A percentile compares a stretch with the other conserved stretches of the same genome.
These are phyloP conservation scores for Smittia sp. DNA, from an alignment of 2,888 invertebrate genomes.

Conservation along the genomic window DNA sequence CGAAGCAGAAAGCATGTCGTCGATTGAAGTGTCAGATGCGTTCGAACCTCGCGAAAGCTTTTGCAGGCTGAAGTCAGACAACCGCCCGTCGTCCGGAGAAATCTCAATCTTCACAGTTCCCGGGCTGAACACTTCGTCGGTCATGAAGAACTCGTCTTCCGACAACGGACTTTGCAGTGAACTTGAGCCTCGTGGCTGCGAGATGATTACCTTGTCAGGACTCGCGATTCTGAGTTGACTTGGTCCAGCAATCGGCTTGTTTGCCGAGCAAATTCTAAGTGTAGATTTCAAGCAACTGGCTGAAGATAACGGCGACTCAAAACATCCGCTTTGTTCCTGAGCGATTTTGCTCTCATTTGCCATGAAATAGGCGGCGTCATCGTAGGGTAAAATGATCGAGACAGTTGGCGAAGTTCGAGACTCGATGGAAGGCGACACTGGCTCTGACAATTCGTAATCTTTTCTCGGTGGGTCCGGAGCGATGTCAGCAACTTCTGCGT, in stretches of 20 bases:
- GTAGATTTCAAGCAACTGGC: conserved; percentile 50
- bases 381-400: conserved; percentile 29
- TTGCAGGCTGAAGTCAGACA: conserved; percentile 50
- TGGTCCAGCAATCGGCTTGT: not conserved
- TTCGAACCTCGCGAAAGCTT: conserved; percentile 60
- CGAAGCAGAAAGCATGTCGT: conserved; percentile 59
- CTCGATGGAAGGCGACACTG: conserved; percentile 50
- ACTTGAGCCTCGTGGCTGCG: conserved; percentile 59
- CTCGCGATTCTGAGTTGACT: conserved; percentile 42
- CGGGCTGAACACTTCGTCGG: conserved; percentile 62
- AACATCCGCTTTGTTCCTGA: conserved; percentile 23
- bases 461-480: conserved; percentile 43
- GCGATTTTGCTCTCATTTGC: not conserved
- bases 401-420: conserved; percentile 38
- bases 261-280: conserved; percentile 43
- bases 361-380: conserved; percentile 34
- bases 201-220: conserved; percentile 58
- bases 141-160: conserved; percentile 60
- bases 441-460: conserved; percentile 47
- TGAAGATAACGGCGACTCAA: conserved; percentile 16
- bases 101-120: conserved; percentile 59
- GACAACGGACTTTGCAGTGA: conserved; percentile 59
- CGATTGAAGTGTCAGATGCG: conserved; percentile 64
- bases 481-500: conserved; percentile 48
- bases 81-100: conserved; percentile 59